Evolutionary conservation across 2,113 vertebrate genomes (phyloP).

Genomic region (Enhydra lutris): DNA sequence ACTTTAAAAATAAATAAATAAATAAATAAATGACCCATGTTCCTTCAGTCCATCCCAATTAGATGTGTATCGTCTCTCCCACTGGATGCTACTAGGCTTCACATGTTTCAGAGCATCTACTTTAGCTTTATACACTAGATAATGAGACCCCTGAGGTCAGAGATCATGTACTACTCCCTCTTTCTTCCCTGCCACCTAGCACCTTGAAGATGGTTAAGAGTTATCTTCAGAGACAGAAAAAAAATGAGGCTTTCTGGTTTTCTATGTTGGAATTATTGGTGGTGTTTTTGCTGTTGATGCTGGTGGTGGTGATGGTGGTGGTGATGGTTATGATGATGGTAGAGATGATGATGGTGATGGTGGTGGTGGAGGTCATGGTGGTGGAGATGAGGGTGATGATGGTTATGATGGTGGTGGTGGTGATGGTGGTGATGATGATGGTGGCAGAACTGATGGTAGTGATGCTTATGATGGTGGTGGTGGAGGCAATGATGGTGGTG

Average conservation of each 20-base stretch:
- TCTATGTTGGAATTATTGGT: not conserved
- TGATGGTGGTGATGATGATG: not conserved
- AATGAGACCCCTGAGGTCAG: not conserved
- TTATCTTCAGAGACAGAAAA: not conserved
- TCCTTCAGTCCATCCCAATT: not conserved
- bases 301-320: not conserved
- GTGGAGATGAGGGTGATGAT: accelerated
- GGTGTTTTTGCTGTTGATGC: not conserved
- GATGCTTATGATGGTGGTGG: not conserved
- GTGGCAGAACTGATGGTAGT: not conserved
- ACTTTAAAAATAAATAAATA: too few relatives aligned
- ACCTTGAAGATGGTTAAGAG: not conserved
- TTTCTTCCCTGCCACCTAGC: not conserved
- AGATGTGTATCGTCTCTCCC: not conserved
- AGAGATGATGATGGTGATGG: not conserved
- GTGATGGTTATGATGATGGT: not conserved
- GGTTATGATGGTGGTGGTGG: not conserved
- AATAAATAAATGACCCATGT: not conserved
- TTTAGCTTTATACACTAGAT: not conserved
- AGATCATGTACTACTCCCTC: not conserved
- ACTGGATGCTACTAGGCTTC: accelerated
- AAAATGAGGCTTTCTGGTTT: not conserved
- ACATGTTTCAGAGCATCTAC: accelerated
- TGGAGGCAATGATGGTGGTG: not conserved
- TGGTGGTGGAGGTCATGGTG: not conserved